Evolutionary conservation across 2,797 vertebrate genomes (phyloP).

Genomic region (Enoplosus armatus): DNA sequence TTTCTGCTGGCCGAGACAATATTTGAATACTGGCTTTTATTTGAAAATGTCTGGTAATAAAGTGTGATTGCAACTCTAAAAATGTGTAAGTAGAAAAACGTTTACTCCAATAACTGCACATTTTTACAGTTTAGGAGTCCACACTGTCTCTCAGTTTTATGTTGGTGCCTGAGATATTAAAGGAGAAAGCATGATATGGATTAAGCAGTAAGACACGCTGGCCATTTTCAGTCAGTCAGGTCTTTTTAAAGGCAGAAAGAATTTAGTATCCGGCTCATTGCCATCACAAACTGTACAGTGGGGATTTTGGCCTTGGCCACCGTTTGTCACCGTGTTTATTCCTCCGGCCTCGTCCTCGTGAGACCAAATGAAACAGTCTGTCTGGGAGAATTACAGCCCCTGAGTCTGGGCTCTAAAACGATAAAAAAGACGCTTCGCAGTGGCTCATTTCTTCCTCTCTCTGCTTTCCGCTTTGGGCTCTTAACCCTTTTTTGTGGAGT

Average conservation of each 20-base stretch:
- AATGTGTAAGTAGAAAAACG: neutral
- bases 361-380: constrained; percentile 37
- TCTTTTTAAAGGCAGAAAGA: neutral
- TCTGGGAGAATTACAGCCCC: constrained; percentile 42
- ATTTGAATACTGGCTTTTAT: neutral
- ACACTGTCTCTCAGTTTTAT: neutral
- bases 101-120: neutral
- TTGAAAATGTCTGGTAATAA: neutral
- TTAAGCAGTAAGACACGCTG: neutral
- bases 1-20: neutral
- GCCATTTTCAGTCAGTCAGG: neutral
- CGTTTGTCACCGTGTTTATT: constrained; percentile 39
- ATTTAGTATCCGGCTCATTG: constrained; percentile 1
- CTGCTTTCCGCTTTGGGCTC: constrained; percentile 27
- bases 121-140: neutral
- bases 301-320: neutral
- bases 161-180: neutral
- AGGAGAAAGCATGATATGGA: neutral
- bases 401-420: constrained; percentile 7
- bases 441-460: constrained; percentile 37
- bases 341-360: constrained; percentile 8
- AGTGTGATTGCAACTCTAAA: neutral
- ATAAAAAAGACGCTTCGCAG: neutral
- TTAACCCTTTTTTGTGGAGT: constrained; percentile 37
- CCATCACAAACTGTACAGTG: neutral